Percentiles rank a stretch among this genome's conserved stretches.
Conservation (phyloP, 2,888 invertebrate genomes). For the Sipha maydis region DNA sequence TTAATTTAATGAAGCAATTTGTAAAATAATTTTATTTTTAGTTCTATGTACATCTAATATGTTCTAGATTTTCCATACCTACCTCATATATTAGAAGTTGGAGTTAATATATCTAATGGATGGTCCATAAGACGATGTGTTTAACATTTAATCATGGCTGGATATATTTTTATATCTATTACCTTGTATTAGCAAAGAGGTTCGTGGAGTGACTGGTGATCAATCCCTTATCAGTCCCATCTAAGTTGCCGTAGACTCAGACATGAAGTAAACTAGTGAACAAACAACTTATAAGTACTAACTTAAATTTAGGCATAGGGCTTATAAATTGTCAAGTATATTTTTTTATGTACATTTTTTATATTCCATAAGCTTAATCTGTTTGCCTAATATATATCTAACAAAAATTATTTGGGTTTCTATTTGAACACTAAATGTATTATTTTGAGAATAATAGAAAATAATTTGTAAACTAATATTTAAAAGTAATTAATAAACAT, state of each 20-base stretch:
- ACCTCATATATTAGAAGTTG: slow-evolving; percentile 55
- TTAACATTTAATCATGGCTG: slow-evolving; percentile 43
- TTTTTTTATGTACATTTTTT: slow-evolving; percentile 38
- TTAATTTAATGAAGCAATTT: slow-evolving; percentile 29
- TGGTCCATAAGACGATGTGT: slow-evolving; percentile 46
- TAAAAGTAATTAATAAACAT: slow-evolving; percentile 34
- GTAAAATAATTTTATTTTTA: slow-evolving; percentile 54
- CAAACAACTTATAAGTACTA: slow-evolving; percentile 15
- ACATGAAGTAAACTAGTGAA: slow-evolving; percentile 47
- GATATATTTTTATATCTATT: slow-evolving; percentile 57
- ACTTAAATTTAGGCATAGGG: slow-evolving; percentile 7
- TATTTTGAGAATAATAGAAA: slow-evolving; percentile 27
- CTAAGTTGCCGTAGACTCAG: slow-evolving; percentile 50
- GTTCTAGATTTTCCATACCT: slow-evolving; percentile 55
- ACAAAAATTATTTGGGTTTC: slow-evolving; percentile 14
- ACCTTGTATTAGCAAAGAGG: slow-evolving; percentile 48
- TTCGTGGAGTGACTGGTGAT: slow-evolving; percentile 53
- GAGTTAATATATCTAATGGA: slow-evolving; percentile 52
- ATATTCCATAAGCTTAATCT: slow-evolving; percentile 39
- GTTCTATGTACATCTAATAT: slow-evolving; percentile 56
- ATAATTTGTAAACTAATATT: slow-evolving; percentile 37
- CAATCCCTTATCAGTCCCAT: slow-evolving; percentile 50
- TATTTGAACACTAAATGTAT: slow-evolving; percentile 35
- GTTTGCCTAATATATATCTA: slow-evolving; percentile 32
- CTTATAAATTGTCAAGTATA: slow-evolving; percentile 33